Evolutionary conservation across 2,888 invertebrate genomes (phyloP).

Genomic region (Ephialtes manifestator): DNA sequence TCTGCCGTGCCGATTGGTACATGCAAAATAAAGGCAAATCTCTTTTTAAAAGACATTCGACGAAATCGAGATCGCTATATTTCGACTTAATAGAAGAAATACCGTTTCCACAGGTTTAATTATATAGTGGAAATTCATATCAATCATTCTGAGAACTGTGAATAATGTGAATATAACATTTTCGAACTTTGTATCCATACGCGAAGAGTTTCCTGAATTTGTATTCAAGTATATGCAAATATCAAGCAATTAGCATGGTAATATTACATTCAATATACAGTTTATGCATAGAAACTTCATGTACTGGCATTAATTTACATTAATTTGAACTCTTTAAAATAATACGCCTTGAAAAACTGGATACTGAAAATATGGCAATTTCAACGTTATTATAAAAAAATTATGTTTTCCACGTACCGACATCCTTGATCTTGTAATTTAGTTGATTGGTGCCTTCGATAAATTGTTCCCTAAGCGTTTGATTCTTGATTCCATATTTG

Average conservation of each 20-base stretch:
- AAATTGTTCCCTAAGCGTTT: conserved; percentile 91
- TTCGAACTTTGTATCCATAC: background rate
- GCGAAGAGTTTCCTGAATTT: background rate
- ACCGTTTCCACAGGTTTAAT: background rate
- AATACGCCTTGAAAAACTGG: background rate
- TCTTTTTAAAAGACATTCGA: background rate
- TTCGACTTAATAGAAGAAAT: background rate
- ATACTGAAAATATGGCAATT: background rate
- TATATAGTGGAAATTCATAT: background rate
- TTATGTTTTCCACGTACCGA: conserved; percentile 85
- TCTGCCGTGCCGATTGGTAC: background rate
- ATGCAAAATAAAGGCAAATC: background rate
- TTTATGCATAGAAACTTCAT: conserved; percentile 4
- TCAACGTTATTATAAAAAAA: background rate
- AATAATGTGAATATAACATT: background rate
- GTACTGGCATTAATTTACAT: conserved; percentile 1
- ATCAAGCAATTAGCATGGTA: background rate
- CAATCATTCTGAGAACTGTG: background rate
- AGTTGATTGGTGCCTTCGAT: conserved; percentile 90
- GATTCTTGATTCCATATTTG: conserved; percentile 95
- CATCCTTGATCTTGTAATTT: conserved; percentile 91
- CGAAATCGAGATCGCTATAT: background rate
- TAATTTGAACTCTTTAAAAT: conserved; percentile 8
- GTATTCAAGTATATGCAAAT: background rate
- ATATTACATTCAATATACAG: background rate